Evolutionary conservation across 2,888 invertebrate species (phyloP).

Genomic region (Dioctria rufipes): DNA sequence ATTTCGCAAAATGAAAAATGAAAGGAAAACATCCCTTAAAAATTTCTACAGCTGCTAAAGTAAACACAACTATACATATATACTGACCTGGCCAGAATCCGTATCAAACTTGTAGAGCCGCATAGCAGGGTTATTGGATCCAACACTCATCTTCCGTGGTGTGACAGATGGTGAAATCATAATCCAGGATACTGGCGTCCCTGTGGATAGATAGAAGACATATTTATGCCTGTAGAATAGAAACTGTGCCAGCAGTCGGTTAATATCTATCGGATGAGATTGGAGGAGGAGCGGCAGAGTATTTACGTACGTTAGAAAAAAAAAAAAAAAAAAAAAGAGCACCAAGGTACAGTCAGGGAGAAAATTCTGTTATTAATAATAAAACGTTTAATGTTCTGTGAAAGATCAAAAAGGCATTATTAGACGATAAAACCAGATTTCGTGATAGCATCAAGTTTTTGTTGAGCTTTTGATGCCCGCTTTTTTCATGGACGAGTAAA

Average conservation of each 20-base stretch:
- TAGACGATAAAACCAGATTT: constrained; percentile 59
- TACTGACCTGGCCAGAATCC: constrained; percentile 84
- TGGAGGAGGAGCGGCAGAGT: background rate
- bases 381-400: constrained; percentile 59
- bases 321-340: constrained; percentile 35
- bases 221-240: constrained; percentile 19
- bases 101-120: constrained; percentile 92
- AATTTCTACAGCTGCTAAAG: constrained; percentile 42
- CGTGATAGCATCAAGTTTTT: constrained; percentile 42
- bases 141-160: constrained; percentile 83
- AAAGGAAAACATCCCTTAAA: constrained; percentile 54
- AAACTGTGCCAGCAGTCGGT: constrained; percentile 20
- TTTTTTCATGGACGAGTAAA: constrained; percentile 19
- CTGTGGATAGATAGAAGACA: constrained; percentile 71
- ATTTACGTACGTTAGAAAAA: constrained; percentile 29
- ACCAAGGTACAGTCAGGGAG: constrained; percentile 16
- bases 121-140: constrained; percentile 90
- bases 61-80: constrained; percentile 3
- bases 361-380: constrained; percentile 55
- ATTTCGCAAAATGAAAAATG: constrained; percentile 53
- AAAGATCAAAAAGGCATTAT: constrained; percentile 60
- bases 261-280: constrained; percentile 5
- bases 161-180: constrained; percentile 92
- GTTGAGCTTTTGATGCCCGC: background rate
- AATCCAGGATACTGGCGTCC: constrained; percentile 88